phyloP scores from a whole-genome alignment of 2,888 invertebrate species.

The Elgonia sp. region DNA sequence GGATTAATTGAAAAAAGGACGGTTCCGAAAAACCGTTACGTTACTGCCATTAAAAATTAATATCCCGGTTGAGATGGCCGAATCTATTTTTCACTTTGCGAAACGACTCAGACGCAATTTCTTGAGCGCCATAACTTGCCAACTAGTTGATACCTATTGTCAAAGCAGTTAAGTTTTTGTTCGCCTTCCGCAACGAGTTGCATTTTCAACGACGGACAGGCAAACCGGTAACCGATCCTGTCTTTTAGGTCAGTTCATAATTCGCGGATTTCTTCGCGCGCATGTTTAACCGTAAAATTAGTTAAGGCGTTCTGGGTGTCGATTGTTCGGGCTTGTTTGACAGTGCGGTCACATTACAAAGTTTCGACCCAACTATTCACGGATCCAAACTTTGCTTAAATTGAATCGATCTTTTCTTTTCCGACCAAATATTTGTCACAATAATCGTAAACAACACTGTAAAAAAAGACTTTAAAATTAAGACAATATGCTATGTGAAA shows the following conservation, averaged over 20 bases:
- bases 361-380: conserved; percentile 56
- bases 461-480: too few relatives aligned
- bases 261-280: conserved; percentile 55
- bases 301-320: conserved; percentile 15
- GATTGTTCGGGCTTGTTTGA: conserved; percentile 61
- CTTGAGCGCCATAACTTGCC: conserved; percentile 41
- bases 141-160: conserved; percentile 56
- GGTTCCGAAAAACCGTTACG: conserved; percentile 42
- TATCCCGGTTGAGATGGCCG: conserved; percentile 33
- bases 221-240: conserved; percentile 26
- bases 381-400: conserved; percentile 48
- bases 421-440: conserved; percentile 4
- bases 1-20: conserved; percentile 57
- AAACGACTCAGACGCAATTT: conserved; percentile 54
- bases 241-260: conserved; percentile 31
- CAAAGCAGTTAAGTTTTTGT: conserved; percentile 60
- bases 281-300: conserved; percentile 58
- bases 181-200: conserved; percentile 33
- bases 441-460: not conserved
- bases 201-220: conserved; percentile 24
- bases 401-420: conserved; percentile 41
- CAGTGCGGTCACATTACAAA: conserved; percentile 67
- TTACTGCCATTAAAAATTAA: conserved; percentile 55
- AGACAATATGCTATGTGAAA: too few relatives aligned
- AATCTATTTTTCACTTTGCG: conserved; percentile 47